phyloP scores from a whole-genome alignment of 2,113 vertebrate species.

The Peromyscus californicus region DNA sequence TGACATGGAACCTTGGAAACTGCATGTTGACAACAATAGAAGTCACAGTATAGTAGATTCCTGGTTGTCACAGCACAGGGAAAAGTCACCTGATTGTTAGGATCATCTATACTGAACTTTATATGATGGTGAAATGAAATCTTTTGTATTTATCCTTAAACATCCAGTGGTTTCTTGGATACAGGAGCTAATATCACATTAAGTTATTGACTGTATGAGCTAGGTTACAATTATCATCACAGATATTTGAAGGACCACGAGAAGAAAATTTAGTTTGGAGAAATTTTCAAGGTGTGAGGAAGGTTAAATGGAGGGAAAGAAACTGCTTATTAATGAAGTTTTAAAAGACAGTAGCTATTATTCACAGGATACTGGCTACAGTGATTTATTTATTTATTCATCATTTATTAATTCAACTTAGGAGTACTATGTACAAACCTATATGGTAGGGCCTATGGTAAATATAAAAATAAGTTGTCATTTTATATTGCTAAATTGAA shows the following conservation, averaged over 20 bases:
- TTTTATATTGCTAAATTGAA: slow-evolving; percentile 52
- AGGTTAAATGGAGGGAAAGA: not conserved
- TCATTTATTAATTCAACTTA: not conserved
- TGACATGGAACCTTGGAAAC: not conserved
- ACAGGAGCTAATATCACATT: not conserved
- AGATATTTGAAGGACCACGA: not conserved
- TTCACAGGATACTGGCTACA: not conserved
- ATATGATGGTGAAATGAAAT: not conserved
- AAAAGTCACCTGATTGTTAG: not conserved
- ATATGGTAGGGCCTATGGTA: not conserved
- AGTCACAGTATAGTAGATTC: not conserved
- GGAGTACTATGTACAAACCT: not conserved
- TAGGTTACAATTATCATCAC: not conserved
- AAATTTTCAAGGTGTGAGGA: not conserved
- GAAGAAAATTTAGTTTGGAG: not conserved
- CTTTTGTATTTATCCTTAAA: not conserved
- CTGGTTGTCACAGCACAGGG: not conserved
- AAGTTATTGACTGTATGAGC: not conserved
- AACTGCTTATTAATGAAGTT: not conserved
- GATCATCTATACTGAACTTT: not conserved
- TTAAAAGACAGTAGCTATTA: not conserved
- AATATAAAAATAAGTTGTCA: not conserved
- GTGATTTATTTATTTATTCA: slow-evolving; percentile 15
- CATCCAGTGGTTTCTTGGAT: not conserved
- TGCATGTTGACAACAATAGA: not conserved